Evolutionary conservation across 2,888 invertebrate genomes (phyloP).

Genomic region (Leucozona laternaria): DNA sequence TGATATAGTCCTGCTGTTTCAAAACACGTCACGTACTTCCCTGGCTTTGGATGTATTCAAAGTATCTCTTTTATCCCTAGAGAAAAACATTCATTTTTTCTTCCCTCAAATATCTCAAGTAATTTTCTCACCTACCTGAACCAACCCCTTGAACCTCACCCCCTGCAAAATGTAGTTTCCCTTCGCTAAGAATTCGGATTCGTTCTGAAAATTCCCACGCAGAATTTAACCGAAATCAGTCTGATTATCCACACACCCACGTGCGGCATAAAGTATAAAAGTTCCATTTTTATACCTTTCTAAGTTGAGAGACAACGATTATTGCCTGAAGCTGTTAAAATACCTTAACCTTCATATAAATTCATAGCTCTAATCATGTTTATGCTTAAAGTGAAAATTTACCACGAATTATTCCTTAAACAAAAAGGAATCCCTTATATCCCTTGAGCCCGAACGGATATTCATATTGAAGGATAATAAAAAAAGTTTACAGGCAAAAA

Average conservation of each 20-base stretch:
- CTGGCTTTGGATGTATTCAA: not conserved
- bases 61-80: not conserved
- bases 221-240: slow-evolving; percentile 33
- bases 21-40: not conserved
- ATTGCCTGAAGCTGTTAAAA: slow-evolving; percentile 48
- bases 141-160: not conserved
- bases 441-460: slow-evolving; percentile 2
- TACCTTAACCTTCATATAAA: slow-evolving; percentile 45
- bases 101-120: not conserved
- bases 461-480: slow-evolving; percentile 12
- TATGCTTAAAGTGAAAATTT: slow-evolving; percentile 22
- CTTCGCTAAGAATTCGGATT: slow-evolving; percentile 14
- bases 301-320: slow-evolving; percentile 31
- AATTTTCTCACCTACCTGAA: not conserved
- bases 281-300: slow-evolving; percentile 31
- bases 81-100: not conserved
- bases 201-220: slow-evolving; percentile 1
- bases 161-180: not conserved
- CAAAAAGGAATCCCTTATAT: slow-evolving; percentile 15
- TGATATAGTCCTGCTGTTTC: not conserved
- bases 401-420: not conserved
- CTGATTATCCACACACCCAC: not conserved
- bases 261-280: not conserved
- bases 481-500: slow-evolving; percentile 1
- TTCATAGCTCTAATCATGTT: slow-evolving; percentile 5